Evolutionary conservation across 2,113 vertebrate genomes (phyloP).

Genomic region (Trogon surrucura): DNA sequence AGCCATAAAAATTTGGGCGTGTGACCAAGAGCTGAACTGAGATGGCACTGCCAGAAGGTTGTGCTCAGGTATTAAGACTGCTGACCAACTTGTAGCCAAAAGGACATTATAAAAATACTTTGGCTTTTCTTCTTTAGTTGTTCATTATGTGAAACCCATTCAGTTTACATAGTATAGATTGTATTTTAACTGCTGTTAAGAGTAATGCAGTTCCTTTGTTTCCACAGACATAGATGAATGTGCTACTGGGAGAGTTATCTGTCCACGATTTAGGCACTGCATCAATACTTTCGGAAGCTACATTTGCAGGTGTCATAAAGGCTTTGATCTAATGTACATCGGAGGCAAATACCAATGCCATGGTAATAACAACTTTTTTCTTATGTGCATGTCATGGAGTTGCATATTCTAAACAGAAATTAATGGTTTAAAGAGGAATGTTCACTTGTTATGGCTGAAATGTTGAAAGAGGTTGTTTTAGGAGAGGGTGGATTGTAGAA

Average conservation of each 20-base stretch:
- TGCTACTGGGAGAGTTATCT: constrained; percentile 83
- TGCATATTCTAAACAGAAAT: background rate
- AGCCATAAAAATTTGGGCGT: background rate
- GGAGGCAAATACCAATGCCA: constrained; percentile 94
- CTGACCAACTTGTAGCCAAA: background rate
- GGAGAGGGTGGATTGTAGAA: background rate
- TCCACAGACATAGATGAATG: constrained; percentile 94
- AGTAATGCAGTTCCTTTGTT: background rate
- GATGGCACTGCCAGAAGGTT: background rate
- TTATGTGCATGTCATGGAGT: background rate
- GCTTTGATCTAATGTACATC: constrained; percentile 92
- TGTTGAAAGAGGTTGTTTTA: background rate
- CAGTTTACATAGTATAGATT: background rate
- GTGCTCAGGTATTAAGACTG: background rate
- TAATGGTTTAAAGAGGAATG: background rate
- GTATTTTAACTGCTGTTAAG: background rate
- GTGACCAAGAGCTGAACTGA: background rate
- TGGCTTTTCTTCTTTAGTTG: background rate
- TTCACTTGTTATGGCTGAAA: background rate
- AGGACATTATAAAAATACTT: background rate
- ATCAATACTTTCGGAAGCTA: constrained; percentile 98
- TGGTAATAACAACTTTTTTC: constrained; percentile 76
- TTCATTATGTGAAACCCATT: background rate
- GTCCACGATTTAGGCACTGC: constrained; percentile 91
- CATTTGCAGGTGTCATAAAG: constrained; percentile 93